Percentiles rank a stretch among this genome's conserved stretches.
These are phyloP conservation scores for Melipona quadrifasciata DNA, from an alignment of 1,140 invertebrate species.

Conservation along the genomic window DNA sequence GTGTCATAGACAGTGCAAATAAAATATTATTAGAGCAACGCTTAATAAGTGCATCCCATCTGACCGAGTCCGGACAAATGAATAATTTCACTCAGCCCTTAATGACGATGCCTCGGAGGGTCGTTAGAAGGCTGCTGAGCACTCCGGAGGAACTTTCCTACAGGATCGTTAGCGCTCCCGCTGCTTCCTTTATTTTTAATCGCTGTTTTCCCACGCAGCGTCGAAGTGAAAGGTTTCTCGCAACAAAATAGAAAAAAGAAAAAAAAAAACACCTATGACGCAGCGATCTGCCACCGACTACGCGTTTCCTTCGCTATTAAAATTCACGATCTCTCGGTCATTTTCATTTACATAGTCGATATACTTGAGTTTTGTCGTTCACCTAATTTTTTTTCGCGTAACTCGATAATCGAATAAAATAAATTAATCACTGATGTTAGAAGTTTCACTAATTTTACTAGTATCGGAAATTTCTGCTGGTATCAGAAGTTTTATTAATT, in stretches of 20 bases:
- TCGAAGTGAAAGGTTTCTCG: conserved; percentile 42
- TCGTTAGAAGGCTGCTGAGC: background rate
- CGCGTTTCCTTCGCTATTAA: background rate
- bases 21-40: background rate
- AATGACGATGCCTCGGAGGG: conserved; percentile 6
- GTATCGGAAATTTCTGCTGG: too few relatives aligned
- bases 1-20: background rate
- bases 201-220: conserved; percentile 45
- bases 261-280: background rate
- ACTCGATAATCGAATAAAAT: too few relatives aligned
- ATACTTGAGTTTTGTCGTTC: background rate
- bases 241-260: conserved; percentile 13
- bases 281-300: background rate
- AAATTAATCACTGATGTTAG: too few relatives aligned
- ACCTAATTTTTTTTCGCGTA: too few relatives aligned
- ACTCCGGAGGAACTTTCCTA: background rate
- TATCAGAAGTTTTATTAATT: too few relatives aligned
- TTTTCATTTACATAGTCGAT: background rate
- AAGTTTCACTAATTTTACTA: too few relatives aligned
- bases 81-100: conserved; percentile 32
- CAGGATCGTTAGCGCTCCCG: conserved; percentile 33
- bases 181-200: conserved; percentile 46
- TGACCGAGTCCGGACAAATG: background rate
- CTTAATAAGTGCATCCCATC: background rate
- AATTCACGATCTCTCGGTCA: background rate